Conservation (phyloP, 2,888 invertebrate species). For the Leucoptera coffeella region DNA sequence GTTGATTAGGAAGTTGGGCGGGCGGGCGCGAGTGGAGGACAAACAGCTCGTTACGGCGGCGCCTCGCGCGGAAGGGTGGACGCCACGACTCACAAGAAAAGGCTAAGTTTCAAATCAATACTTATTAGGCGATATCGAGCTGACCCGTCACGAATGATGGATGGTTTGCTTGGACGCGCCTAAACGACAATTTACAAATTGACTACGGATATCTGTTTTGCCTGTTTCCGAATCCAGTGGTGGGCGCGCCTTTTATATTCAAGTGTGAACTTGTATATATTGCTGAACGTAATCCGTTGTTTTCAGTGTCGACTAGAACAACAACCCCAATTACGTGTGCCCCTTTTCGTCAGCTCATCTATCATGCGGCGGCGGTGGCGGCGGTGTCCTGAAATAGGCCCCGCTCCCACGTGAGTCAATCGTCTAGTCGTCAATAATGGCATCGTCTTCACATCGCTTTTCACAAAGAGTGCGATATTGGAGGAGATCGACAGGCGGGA, state of each 20-base stretch:
- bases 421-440: slow-evolving; percentile 32
- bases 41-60: slow-evolving; percentile 48
- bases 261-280: slow-evolving; percentile 44
- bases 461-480: slow-evolving; percentile 37
- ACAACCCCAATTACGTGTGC: slow-evolving; percentile 34
- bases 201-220: no score
- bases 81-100: slow-evolving; percentile 45
- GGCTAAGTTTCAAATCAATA: slow-evolving; percentile 54
- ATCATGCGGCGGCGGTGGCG: slow-evolving; percentile 23
- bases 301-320: slow-evolving; percentile 7
- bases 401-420: slow-evolving; percentile 30
- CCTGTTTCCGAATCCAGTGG: slow-evolving; percentile 45
- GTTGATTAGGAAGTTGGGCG: background rate
- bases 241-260: slow-evolving; percentile 39
- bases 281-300: slow-evolving; percentile 22
- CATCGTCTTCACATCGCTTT: slow-evolving; percentile 33
- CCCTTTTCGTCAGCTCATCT: slow-evolving; percentile 36
- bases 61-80: slow-evolving; percentile 45
- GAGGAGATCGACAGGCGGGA: slow-evolving; percentile 45
- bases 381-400: slow-evolving; percentile 14
- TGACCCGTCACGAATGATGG: slow-evolving; percentile 48
- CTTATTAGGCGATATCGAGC: slow-evolving; percentile 51
- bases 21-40: slow-evolving; percentile 32
- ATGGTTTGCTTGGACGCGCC: slow-evolving; percentile 47
- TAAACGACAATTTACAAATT: slow-evolving; percentile 53